phyloP scores from a whole-genome alignment of 2,888 invertebrate species.

The Piscicola geometra region DNA sequence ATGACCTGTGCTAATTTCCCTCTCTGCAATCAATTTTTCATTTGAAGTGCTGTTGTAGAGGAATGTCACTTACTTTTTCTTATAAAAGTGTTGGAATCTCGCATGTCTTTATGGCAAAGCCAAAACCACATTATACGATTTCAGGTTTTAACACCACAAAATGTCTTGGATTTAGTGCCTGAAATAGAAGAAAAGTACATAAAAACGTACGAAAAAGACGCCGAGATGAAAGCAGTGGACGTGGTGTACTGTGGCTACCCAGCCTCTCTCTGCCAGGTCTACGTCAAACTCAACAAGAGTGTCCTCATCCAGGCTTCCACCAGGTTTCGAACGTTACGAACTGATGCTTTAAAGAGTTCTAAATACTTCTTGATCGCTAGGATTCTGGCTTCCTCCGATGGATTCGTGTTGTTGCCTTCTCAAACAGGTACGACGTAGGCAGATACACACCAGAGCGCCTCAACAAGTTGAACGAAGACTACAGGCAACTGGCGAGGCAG shows the following conservation, averaged over 20 bases:
- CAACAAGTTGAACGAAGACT: constrained; percentile 39
- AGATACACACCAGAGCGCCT: constrained; percentile 35
- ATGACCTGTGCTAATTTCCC: no score
- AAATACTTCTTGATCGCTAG: no score
- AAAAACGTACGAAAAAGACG: constrained; percentile 33
- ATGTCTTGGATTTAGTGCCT: constrained; percentile 11
- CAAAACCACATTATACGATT: no score
- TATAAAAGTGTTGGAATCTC: no score
- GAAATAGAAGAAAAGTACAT: constrained; percentile 17
- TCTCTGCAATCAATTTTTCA: no score
- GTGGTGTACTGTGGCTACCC: constrained; percentile 36
- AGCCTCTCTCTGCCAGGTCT: constrained; percentile 37
- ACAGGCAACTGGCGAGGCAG: constrained; percentile 29
- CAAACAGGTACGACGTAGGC: constrained; percentile 34
- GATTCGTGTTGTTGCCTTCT: not conserved
- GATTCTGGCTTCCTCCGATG: no score
- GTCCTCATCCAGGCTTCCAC: constrained; percentile 32
- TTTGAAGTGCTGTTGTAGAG: no score
- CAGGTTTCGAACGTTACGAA: no score
- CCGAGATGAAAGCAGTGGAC: constrained; percentile 35
- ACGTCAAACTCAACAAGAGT: constrained; percentile 38
- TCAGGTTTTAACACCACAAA: constrained; percentile 28
- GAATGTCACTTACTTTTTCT: no score
- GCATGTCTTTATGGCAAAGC: no score
- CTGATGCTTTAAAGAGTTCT: no score